Evolutionary conservation across 1,140 invertebrate species (phyloP).

Genomic region (Pseudomyrmex cubaensis): DNA sequence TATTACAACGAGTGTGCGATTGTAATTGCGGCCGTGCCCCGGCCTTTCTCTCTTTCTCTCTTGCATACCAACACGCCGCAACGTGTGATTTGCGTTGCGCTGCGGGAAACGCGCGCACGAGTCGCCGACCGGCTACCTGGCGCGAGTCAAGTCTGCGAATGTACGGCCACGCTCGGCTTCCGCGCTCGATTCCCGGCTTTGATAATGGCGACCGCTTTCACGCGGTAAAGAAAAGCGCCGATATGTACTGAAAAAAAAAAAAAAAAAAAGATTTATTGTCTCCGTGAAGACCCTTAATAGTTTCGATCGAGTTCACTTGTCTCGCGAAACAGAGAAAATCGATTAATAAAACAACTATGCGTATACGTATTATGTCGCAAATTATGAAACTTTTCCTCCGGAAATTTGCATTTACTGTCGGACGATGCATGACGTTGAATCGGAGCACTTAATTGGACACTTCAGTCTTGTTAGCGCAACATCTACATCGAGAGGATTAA

Average conservation of each 20-base stretch:
- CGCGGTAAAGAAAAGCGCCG: slow-evolving; percentile 30
- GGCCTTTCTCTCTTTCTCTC: slow-evolving; percentile 16
- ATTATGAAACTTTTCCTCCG: slow-evolving; percentile 13
- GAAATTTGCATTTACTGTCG: slow-evolving; percentile 1
- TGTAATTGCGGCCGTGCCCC: slow-evolving; percentile 66
- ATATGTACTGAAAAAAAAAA: neutral
- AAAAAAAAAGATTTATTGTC: neutral
- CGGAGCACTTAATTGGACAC: slow-evolving; percentile 41
- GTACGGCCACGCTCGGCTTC: slow-evolving; percentile 7
- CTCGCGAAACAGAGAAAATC: too few relatives aligned
- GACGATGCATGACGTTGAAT: neutral
- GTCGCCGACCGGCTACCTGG: slow-evolving; percentile 55
- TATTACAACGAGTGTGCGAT: slow-evolving; percentile 67
- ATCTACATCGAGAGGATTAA: slow-evolving; percentile 37
- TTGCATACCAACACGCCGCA: slow-evolving; percentile 39
- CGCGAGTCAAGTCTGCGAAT: slow-evolving; percentile 33
- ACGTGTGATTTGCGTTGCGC: slow-evolving; percentile 70
- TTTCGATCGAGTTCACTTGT: neutral
- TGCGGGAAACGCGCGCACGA: slow-evolving; percentile 37
- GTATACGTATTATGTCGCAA: neutral
- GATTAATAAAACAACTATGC: neutral
- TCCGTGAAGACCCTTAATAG: neutral
- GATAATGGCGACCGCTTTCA: slow-evolving; percentile 57
- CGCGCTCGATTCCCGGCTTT: slow-evolving; percentile 49
- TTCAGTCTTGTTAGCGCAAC: slow-evolving; percentile 25